Evolutionary conservation across 2,113 vertebrate species (phyloP), one percentile per base, ranked within the genome.

Genomic region (Genyomyrus donnyi): DNA sequence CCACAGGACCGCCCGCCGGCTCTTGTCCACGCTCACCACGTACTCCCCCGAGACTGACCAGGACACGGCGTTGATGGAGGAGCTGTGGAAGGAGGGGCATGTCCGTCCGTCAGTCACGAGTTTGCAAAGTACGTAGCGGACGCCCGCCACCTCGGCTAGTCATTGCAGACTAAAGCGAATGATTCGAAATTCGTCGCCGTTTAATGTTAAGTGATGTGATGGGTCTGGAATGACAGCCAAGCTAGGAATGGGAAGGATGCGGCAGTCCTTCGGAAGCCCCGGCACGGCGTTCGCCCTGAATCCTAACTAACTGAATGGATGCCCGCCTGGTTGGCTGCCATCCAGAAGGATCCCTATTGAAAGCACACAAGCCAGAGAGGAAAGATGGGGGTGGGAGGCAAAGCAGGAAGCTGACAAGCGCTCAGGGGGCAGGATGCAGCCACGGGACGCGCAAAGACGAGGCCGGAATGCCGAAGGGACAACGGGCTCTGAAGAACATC

Each of bases 11-110:
- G 96, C 96, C 89, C 96, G 94, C 88, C 94, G 91, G 8, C 95
- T 95, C 88, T 95, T 96, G 92, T 98, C 97, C 92, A 97, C 97
- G 5, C 97, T 98, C 89, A 96, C 97, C 10, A 97, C 93, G 0
- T 95, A 96, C 27, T 95, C 93, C 0, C 97, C 97, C 0, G 96
- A 97, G 86, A 90, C 83, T 42, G 96, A 96, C 97, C 97, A 98
- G 86, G 97, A 95, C 91, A 98, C 96, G 0, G 97, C 97, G 0
- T 96, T 96, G 92, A 98, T 93, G 1, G 97, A 93, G 1, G 95
- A 91, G 10, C 97, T 98, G 86, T 48, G 62, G 45, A 31, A 62
- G 56, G 48, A 2, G 50, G 50, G 6, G 39, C 6, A 6, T 52
- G 39, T 80, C 50, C 52, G 80, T 45, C 27, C 48, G 11, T 88